phyloP scores from a whole-genome alignment of 2,888 invertebrate genomes.

The Mongoloraphidia duomilia region DNA sequence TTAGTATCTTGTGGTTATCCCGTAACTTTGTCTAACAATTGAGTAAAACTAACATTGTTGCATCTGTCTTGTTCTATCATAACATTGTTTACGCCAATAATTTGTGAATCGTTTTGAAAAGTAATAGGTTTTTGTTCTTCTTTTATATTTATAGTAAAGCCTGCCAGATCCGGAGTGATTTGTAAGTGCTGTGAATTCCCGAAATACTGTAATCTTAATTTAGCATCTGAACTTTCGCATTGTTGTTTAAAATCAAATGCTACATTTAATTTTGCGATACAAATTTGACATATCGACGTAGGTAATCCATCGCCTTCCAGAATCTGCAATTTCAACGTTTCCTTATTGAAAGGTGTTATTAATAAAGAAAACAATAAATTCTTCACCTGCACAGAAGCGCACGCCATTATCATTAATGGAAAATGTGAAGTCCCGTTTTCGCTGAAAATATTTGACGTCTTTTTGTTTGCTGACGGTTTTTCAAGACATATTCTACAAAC shows the following conservation, averaged over 20 bases:
- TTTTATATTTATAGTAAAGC: conserved; percentile 14
- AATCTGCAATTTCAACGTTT: conserved; percentile 15
- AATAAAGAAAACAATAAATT: neutral
- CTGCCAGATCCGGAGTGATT: conserved; percentile 14
- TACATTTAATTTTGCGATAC: conserved; percentile 19
- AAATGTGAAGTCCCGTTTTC: conserved; percentile 16
- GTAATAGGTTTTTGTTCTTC: conserved; percentile 13
- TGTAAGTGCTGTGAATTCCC: conserved; percentile 16
- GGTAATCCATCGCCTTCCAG: conserved; percentile 21
- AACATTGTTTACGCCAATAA: too few relatives aligned
- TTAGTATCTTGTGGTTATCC: too few relatives aligned
- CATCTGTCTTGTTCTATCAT: too few relatives aligned
- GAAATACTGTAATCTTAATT: conserved; percentile 19
- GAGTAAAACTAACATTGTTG: too few relatives aligned
- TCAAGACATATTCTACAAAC: conserved; percentile 21
- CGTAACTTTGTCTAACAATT: too few relatives aligned
- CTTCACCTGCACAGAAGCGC: conserved; percentile 22
- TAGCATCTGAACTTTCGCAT: conserved; percentile 21
- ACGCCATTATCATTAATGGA: conserved; percentile 21
- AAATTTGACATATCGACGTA: conserved; percentile 19
- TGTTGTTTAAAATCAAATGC: conserved; percentile 23
- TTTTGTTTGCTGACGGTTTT: conserved; percentile 17
- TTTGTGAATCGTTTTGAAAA: neutral
- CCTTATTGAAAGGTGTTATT: neutral
- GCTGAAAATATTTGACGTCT: conserved; percentile 21